Conservation (phyloP, 2,888 invertebrate species). For the Trimorus sp. region DNA sequence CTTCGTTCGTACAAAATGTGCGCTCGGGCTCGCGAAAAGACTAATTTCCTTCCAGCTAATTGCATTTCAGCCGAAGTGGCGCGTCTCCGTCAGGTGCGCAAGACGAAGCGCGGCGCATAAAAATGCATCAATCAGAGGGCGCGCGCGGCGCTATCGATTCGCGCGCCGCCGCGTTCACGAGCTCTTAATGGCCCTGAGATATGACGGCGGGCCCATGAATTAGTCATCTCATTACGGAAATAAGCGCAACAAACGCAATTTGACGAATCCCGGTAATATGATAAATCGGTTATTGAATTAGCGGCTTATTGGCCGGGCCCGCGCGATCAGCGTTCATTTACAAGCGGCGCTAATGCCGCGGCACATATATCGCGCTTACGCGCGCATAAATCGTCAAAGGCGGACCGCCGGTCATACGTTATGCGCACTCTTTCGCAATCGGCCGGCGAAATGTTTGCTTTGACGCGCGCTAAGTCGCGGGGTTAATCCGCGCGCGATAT, state of each 20-base stretch:
- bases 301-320: constrained; percentile 73
- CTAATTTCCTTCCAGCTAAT: constrained; percentile 34
- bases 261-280: constrained; percentile 70
- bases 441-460: constrained; percentile 40
- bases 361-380: constrained; percentile 61
- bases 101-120: constrained; percentile 19
- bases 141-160: neutral
- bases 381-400: constrained; percentile 67
- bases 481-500: neutral
- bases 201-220: constrained; percentile 37
- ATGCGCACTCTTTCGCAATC: constrained; percentile 63
- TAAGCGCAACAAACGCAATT: constrained; percentile 46
- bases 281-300: constrained; percentile 80
- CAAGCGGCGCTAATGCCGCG: constrained; percentile 55
- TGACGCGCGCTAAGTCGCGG: constrained; percentile 31
- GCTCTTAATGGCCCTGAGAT: constrained; percentile 26
- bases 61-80: constrained; percentile 20
- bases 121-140: constrained; percentile 22
- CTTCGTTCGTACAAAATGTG: no score
- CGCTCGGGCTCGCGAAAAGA: no score
- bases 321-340: constrained; percentile 60
- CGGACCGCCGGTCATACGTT: constrained; percentile 66
- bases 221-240: constrained; percentile 48
- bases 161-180: neutral
- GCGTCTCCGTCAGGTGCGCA: constrained; percentile 21